Conservation (phyloP, 1,140 invertebrate species). For the Mamestra configurata region DNA sequence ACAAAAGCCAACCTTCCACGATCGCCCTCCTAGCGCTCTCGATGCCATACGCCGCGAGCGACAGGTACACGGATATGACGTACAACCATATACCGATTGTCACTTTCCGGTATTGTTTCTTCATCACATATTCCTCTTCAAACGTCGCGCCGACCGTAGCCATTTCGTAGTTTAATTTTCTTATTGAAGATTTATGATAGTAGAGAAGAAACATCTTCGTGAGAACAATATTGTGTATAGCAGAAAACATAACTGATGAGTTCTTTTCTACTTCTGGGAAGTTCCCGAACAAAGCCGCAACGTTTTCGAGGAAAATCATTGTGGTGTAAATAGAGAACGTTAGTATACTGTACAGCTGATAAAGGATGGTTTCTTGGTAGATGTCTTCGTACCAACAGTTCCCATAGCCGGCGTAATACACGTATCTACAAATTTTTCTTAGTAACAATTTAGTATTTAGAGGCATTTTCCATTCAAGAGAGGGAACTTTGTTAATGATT, state of each 20-base stretch:
- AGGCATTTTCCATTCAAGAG: conserved; percentile 63
- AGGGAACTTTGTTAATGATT: background rate
- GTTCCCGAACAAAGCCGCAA: conserved; percentile 75
- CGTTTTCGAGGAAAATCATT: conserved; percentile 81
- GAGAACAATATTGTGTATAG: conserved; percentile 82
- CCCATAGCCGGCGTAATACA: conserved; percentile 74
- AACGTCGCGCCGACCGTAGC: conserved; percentile 69
- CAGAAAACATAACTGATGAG: conserved; percentile 80
- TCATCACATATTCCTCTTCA: conserved; percentile 73
- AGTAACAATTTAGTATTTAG: conserved; percentile 69
- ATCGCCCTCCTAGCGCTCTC: conserved; percentile 73
- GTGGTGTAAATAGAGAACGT: conserved; percentile 74
- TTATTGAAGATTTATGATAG: conserved; percentile 79
- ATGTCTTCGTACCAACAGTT: conserved; percentile 76
- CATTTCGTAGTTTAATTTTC: conserved; percentile 80
- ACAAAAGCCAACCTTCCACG: conserved; percentile 69
- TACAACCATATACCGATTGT: conserved; percentile 72
- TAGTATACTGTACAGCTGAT: conserved; percentile 70
- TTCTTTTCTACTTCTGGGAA: conserved; percentile 82
- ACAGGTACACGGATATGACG: conserved; percentile 76
- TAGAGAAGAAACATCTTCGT: conserved; percentile 77
- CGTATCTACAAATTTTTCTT: conserved; percentile 72
- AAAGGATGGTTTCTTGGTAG: conserved; percentile 66
- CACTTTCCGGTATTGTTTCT: conserved; percentile 70
- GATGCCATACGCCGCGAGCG: conserved; percentile 74